A percentile compares a stretch with the other conserved stretches of the same genome.
Evolutionary conservation across 2,113 vertebrate species (phyloP).

Genomic region (Grantiella picta): DNA sequence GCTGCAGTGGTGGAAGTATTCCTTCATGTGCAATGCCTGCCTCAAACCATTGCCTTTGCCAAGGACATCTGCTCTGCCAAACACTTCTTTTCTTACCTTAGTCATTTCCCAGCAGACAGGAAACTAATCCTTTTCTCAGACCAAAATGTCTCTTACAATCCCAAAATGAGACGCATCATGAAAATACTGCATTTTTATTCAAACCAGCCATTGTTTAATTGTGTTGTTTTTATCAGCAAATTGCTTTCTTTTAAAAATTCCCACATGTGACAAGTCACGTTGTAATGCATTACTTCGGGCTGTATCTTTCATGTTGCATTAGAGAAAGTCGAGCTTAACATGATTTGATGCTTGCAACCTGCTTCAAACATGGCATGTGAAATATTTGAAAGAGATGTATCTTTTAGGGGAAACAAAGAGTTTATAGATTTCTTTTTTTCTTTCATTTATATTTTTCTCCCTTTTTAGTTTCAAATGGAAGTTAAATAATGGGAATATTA

Average conservation of each 20-base stretch:
- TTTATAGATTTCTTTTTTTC: neutral
- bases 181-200: conserved; percentile 7
- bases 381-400: neutral
- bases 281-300: conserved; percentile 39
- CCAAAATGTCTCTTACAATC: neutral
- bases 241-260: conserved; percentile 13
- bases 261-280: neutral
- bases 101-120: neutral
- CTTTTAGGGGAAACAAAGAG: neutral
- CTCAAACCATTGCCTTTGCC: neutral
- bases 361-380: conserved; percentile 6
- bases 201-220: conserved; percentile 24
- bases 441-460: neutral
- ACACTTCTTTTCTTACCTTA: neutral
- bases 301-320: conserved; percentile 39
- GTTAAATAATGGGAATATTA: neutral
- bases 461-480: neutral
- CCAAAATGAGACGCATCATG: neutral
- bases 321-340: neutral
- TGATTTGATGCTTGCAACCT: conserved; percentile 45
- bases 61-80: neutral
- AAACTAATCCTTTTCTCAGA: conserved; percentile 1
- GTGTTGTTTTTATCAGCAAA: conserved; percentile 27
- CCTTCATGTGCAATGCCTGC: neutral
- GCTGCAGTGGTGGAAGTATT: neutral